Evolutionary conservation across 2,113 vertebrate genomes (phyloP).

Genomic region (Pholis gunnellus): DNA sequence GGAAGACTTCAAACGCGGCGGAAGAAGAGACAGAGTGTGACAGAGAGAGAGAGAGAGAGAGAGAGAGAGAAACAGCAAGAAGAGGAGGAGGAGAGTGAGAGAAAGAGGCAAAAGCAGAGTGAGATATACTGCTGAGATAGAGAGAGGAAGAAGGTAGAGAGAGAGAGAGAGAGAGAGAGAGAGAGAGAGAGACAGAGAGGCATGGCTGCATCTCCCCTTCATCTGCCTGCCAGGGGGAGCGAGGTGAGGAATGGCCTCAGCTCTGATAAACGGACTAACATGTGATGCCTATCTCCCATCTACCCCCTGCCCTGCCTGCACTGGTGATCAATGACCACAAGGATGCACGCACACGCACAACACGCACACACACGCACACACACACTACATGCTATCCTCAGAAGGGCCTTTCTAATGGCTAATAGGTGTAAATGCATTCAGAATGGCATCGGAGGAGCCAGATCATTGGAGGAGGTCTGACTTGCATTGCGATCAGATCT

Average conservation of each 20-base stretch:
- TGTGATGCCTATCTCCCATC: conserved; percentile 53
- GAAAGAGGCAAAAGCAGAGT: conserved; percentile 18
- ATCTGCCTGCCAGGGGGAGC: conserved; percentile 45
- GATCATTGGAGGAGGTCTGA: background rate
- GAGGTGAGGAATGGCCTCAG: conserved; percentile 54
- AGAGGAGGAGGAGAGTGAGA: conserved; percentile 8
- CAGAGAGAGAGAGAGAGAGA: conserved; percentile 38
- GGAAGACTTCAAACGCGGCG: conserved; percentile 64
- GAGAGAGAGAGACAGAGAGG: conserved; percentile 11
- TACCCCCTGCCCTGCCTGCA: conserved; percentile 1
- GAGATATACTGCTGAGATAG: conserved; percentile 20
- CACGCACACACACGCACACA: too few relatives aligned
- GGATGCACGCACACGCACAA: background rate
- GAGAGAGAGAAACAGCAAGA: conserved; percentile 23
- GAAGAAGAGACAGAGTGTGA: conserved; percentile 32
- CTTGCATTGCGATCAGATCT: background rate
- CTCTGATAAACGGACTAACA: conserved; percentile 69
- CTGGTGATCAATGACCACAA: conserved; percentile 55
- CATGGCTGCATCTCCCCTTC: conserved; percentile 50
- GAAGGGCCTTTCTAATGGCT: background rate
- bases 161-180: conserved; percentile 19
- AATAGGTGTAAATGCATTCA: background rate
- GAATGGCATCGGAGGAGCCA: background rate
- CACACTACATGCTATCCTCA: background rate
- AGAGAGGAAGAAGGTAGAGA: background rate